Percentiles rank a stretch among this genome's conserved stretches.
phyloP scores from a whole-genome alignment of 2,113 vertebrate species.

The Coptodon bakossiorum region DNA sequence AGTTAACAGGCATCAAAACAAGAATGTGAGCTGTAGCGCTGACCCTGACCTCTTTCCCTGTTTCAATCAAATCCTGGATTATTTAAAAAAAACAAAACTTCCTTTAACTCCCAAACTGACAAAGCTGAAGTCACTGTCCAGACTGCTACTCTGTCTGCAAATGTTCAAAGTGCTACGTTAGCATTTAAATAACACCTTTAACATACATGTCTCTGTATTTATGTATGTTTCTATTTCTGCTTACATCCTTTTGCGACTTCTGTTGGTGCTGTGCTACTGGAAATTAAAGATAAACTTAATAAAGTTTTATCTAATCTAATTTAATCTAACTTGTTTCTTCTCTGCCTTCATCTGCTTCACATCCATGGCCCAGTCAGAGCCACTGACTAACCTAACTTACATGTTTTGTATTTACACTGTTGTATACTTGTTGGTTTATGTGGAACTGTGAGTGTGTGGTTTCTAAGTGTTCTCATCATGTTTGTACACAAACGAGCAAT shows the following conservation, averaged over 20 bases:
- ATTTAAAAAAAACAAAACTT: background rate
- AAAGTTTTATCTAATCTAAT: background rate
- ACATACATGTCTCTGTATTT: background rate
- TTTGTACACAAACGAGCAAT: background rate
- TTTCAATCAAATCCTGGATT: background rate
- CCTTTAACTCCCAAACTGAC: background rate
- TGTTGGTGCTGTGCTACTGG: background rate
- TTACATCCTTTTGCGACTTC: background rate
- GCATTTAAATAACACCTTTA: background rate
- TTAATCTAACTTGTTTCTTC: background rate
- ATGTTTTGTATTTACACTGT: background rate
- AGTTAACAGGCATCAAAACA: background rate
- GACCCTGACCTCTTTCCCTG: background rate
- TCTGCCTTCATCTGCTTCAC: background rate
- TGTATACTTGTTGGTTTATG: background rate
- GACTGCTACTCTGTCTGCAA: background rate
- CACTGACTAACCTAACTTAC: background rate
- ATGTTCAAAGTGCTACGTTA: background rate
- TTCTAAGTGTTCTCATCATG: background rate
- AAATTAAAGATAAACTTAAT: background rate
- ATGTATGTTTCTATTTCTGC: rapidly evolving
- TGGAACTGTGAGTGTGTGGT: background rate
- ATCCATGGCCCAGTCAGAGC: background rate
- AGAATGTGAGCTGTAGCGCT: rapidly evolving
- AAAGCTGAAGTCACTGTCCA: background rate